Percentiles rank a stretch among this genome's conserved stretches.
phyloP scores from a whole-genome alignment of 2,888 invertebrate species.

The Drosophila mulleri region DNA sequence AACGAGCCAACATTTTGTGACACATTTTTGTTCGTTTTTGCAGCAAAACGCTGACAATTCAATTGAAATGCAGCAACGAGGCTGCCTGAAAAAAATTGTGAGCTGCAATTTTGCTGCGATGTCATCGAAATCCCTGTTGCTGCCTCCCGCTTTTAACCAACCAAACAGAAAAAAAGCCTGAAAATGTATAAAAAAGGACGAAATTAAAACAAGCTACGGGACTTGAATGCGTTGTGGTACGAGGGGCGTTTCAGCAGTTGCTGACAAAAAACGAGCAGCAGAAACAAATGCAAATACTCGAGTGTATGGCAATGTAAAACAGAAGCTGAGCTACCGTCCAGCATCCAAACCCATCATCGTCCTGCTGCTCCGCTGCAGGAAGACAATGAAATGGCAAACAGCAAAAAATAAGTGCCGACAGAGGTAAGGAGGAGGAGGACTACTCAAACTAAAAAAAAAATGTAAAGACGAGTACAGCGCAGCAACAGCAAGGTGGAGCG shows the following conservation, averaged over 20 bases:
- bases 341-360: constrained; percentile 34
- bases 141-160: constrained; percentile 2
- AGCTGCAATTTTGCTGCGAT: constrained; percentile 55
- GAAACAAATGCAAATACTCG: constrained; percentile 59
- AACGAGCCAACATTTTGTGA: constrained; percentile 48
- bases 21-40: constrained; percentile 23
- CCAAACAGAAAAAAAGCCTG: neutral
- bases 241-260: constrained; percentile 24
- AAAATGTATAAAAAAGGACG: constrained; percentile 41
- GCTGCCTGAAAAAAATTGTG: constrained; percentile 17
- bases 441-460: neutral
- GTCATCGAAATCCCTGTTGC: constrained; percentile 48
- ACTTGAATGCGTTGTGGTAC: constrained; percentile 12
- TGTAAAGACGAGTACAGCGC: constrained; percentile 14
- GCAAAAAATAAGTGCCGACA: constrained; percentile 31
- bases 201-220: constrained; percentile 65
- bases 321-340: constrained; percentile 31
- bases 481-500: constrained; percentile 32
- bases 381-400: constrained; percentile 58
- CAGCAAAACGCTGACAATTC: constrained; percentile 68
- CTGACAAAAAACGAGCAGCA: constrained; percentile 1
- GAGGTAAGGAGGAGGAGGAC: neutral
- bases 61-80: constrained; percentile 55
- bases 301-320: constrained; percentile 54
- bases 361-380: constrained; percentile 40